Conservation (phyloP, 2,113 vertebrate species). For the Colaptes auratus region DNA sequence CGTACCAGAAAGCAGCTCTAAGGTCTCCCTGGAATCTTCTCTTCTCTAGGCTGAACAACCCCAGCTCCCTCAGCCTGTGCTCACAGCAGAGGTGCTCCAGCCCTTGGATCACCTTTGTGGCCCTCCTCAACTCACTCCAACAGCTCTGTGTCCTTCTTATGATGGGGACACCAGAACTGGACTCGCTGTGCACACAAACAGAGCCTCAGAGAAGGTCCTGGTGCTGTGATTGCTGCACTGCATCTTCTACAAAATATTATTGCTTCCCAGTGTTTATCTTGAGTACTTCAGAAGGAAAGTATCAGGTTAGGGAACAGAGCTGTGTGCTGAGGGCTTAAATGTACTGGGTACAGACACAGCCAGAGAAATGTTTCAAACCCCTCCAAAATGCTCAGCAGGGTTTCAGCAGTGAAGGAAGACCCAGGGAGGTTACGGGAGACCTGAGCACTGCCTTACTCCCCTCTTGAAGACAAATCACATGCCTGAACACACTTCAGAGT, state of each 20-base stretch:
- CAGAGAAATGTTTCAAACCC: neutral
- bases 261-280: neutral
- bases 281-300: rapidly evolving
- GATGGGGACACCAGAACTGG: too few relatives aligned
- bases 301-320: neutral
- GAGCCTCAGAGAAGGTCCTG: neutral
- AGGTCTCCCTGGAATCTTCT: too few relatives aligned
- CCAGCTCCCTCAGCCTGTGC: too few relatives aligned
- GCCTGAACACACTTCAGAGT: neutral
- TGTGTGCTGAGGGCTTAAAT: neutral
- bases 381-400: neutral
- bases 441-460: neutral
- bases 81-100: too few relatives aligned
- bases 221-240: neutral
- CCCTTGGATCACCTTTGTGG: too few relatives aligned
- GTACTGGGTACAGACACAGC: neutral
- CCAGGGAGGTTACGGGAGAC: neutral
- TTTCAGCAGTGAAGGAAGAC: neutral
- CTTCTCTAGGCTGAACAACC: too few relatives aligned
- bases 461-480: neutral
- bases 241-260: neutral
- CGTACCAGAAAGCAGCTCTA: too few relatives aligned
- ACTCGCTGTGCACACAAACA: neutral
- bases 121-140: too few relatives aligned
- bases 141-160: too few relatives aligned